Evolutionary conservation across 2,797 vertebrate genomes (phyloP).

Genomic region (Sebastes minor): DNA sequence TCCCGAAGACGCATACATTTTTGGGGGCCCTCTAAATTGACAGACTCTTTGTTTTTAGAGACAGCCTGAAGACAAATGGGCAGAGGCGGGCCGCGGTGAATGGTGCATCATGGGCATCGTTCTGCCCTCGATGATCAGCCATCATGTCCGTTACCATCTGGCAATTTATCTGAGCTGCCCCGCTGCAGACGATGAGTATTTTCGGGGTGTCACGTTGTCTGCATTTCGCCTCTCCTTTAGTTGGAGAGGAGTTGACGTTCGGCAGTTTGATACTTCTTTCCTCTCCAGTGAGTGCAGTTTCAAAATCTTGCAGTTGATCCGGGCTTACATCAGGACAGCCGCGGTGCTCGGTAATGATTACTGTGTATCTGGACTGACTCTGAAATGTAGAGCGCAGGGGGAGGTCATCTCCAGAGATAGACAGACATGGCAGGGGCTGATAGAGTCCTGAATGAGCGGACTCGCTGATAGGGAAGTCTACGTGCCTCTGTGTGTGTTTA

Average conservation of each 20-base stretch:
- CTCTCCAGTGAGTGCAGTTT: conserved; percentile 15
- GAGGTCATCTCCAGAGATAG: conserved; percentile 46
- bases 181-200: conserved; percentile 12
- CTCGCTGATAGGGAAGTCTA: background rate
- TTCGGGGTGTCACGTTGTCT: background rate
- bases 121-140: conserved; percentile 69
- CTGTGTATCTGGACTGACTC: conserved; percentile 20
- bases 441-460: conserved; percentile 4
- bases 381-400: conserved; percentile 23
- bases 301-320: conserved; percentile 22
- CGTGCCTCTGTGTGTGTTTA: background rate
- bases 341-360: conserved; percentile 37
- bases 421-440: conserved; percentile 5
- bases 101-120: conserved; percentile 53
- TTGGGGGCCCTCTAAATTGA: conserved; percentile 43
- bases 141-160: conserved; percentile 60
- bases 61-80: conserved; percentile 54
- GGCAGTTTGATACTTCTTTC: conserved; percentile 35
- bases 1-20: conserved; percentile 49
- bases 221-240: conserved; percentile 11
- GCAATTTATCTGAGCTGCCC: conserved; percentile 54
- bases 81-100: conserved; percentile 31
- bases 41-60: conserved; percentile 57
- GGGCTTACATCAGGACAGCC: conserved; percentile 3
- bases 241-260: conserved; percentile 1